Percentiles rank a stretch among this genome's conserved stretches.
These are phyloP conservation scores for Monoplex corrugatus DNA, from an alignment of 2,888 invertebrate species.

Conservation along the genomic window DNA sequence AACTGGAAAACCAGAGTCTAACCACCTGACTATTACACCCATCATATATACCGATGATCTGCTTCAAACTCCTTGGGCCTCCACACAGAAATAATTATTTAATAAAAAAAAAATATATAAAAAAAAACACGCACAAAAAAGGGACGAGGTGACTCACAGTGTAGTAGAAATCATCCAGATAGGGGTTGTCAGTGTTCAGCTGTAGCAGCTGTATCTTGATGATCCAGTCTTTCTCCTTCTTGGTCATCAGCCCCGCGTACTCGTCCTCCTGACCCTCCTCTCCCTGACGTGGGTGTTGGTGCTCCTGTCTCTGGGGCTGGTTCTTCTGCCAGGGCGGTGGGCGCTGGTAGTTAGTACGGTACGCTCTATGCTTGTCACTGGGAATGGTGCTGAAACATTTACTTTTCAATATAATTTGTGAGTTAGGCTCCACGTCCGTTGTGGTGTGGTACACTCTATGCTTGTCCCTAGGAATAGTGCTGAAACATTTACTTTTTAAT, in stretches of 20 bases:
- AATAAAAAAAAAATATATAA: no score
- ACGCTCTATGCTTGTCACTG: constrained; percentile 35
- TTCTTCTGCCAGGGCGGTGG: constrained; percentile 48
- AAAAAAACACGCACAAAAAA: no score
- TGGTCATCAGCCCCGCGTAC: constrained; percentile 96
- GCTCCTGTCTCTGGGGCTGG: constrained; percentile 46
- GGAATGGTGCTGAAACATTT: not conserved
- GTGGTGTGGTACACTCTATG: constrained; percentile 40
- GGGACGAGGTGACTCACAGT: constrained; percentile 87
- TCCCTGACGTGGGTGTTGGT: constrained; percentile 51
- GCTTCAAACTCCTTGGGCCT: no score
- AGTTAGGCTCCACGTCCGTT: no score
- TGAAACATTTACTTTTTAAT: no score
- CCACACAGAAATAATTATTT: no score
- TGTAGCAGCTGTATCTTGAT: constrained; percentile 97
- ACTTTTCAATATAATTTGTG: no score
- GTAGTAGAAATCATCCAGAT: constrained; percentile 98
- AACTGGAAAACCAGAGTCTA: no score
- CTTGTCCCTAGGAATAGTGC: not conserved
- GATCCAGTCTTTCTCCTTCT: constrained; percentile 97
- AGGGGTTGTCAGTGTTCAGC: constrained; percentile 96
- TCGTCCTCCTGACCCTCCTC: constrained; percentile 68
- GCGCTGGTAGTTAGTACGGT: constrained; percentile 47
- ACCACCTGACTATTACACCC: no score
- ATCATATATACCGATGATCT: no score